A percentile compares a stretch with the other conserved stretches of the same genome.
Conservation (phyloP, 2,888 invertebrate genomes). For the Tribolium freemani region DNA sequence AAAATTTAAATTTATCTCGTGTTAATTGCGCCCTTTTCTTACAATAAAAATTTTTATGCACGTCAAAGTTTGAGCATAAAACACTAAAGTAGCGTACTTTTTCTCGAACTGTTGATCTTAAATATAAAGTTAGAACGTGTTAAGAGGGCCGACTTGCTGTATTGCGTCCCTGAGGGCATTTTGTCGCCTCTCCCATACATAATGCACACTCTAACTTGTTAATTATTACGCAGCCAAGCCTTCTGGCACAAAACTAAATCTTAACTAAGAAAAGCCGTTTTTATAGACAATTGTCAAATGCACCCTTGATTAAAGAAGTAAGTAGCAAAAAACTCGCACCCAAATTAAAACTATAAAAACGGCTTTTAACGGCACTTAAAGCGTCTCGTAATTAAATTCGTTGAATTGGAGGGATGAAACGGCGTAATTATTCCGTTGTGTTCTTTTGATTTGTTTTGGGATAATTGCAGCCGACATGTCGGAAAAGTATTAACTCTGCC, state of each 20-base stretch:
- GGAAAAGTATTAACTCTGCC: slow-evolving; percentile 30
- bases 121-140: slow-evolving; percentile 50
- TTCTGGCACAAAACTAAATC: slow-evolving; percentile 47
- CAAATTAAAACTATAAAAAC: slow-evolving; percentile 35
- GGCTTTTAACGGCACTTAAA: slow-evolving; percentile 14
- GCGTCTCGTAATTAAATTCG: neutral
- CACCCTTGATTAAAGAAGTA: slow-evolving; percentile 18
- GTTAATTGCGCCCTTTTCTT: slow-evolving; percentile 21
- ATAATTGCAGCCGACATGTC: slow-evolving; percentile 23
- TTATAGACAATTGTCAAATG: slow-evolving; percentile 9
- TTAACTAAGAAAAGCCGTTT: slow-evolving; percentile 43
- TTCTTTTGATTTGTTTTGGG: neutral
- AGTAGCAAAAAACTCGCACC: slow-evolving; percentile 2
- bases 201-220: slow-evolving; percentile 46
- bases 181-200: slow-evolving; percentile 49
- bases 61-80: slow-evolving; percentile 38
- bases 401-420: neutral
- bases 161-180: slow-evolving; percentile 47
- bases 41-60: slow-evolving; percentile 36
- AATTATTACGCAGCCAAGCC: slow-evolving; percentile 48
- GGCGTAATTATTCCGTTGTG: slow-evolving; percentile 14
- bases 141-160: slow-evolving; percentile 48
- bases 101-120: slow-evolving; percentile 47
- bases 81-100: slow-evolving; percentile 41
- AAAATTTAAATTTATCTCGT: slow-evolving; percentile 17